These are phyloP conservation scores for Apistogramma diplotaenia DNA, from an alignment of 2,113 vertebrate species.

Conservation along the genomic window DNA sequence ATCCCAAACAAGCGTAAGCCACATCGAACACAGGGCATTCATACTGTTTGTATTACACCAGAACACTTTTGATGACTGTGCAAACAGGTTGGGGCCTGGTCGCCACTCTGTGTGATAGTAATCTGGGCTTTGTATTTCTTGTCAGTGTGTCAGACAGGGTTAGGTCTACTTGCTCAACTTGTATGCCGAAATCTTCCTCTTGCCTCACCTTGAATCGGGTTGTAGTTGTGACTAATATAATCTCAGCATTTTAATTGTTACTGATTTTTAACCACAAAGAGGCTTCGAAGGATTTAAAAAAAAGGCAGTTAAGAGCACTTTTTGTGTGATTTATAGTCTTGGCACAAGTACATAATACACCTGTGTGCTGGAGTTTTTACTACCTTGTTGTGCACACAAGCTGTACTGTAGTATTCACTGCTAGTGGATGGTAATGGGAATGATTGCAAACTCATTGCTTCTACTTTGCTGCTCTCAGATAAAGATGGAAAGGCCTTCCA, in stretches of 20 bases:
- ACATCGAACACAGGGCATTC: background rate
- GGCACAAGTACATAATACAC: background rate
- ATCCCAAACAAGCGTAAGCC: background rate
- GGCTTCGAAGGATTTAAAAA: background rate
- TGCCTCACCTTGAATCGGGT: background rate
- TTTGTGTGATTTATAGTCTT: background rate
- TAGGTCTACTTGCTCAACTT: background rate
- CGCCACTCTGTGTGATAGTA: background rate
- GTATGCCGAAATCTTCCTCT: background rate
- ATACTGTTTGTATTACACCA: background rate
- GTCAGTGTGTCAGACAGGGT: background rate
- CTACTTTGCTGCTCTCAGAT: constrained; percentile 72
- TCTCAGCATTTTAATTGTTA: background rate
- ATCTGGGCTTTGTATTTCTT: constrained; percentile 19
- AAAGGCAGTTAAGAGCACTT: background rate
- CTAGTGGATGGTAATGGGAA: background rate
- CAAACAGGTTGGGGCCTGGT: constrained; percentile 44
- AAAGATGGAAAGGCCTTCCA: constrained; percentile 99
- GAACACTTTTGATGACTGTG: background rate
- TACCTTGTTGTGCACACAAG: background rate
- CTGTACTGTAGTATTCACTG: background rate
- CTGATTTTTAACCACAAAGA: background rate
- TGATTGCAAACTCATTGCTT: background rate
- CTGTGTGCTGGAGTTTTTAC: background rate
- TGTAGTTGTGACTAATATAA: background rate